Evolutionary conservation across 1,140 invertebrate genomes (phyloP), one percentile per base, ranked within the genome.

Genomic region (Megathymus violae): DNA sequence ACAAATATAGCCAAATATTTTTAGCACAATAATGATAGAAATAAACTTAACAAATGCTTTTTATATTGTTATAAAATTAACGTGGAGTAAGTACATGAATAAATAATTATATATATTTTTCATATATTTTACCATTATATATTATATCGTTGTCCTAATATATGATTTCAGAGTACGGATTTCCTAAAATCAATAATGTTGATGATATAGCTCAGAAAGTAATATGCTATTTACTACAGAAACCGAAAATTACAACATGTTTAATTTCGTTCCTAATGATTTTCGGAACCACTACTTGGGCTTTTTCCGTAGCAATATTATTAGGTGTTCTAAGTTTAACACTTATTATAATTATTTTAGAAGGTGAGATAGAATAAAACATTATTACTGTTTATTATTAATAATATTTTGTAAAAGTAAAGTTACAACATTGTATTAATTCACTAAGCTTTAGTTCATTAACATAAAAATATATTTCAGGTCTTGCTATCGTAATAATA

Each of bases 21-120:
- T 16, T 5, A 65, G 27, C n/a, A 36, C 15, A 5, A 25, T 48
- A 59, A 66, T 50, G 4, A 82, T 82, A 74, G 80, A 82, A 68
- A 62, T 77, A 25, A 71, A 78, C 61, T 48, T 74, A 44, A 67
- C 69, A 61, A 80, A 78, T 69, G 70, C 73, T 11, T 79, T 83
- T 70, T 25, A 58, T 9, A 27, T 72, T n/a, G 59, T 46, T 14
- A 31, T 80, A 4, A 76, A 66, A 58, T 6, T 67, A 15, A 62
- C 75, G 4, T 61, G 74, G 48, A 36, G 79, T 84, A 74, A 64
- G 74, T n/a, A n/a, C n/a, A n/a, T n/a, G n/a, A n/a, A n/a, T n/a
- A n/a, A n/a, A n/a, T n/a, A n/a, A n/a, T n/a, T n/a, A n/a, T n/a
- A n/a, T n/a, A n/a, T n/a, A n/a, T n/a, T n/a, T n/a, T n/a, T n/a